Evolutionary conservation across 2,797 vertebrate species (phyloP).

Genomic region (Potorous gilbertii): DNA sequence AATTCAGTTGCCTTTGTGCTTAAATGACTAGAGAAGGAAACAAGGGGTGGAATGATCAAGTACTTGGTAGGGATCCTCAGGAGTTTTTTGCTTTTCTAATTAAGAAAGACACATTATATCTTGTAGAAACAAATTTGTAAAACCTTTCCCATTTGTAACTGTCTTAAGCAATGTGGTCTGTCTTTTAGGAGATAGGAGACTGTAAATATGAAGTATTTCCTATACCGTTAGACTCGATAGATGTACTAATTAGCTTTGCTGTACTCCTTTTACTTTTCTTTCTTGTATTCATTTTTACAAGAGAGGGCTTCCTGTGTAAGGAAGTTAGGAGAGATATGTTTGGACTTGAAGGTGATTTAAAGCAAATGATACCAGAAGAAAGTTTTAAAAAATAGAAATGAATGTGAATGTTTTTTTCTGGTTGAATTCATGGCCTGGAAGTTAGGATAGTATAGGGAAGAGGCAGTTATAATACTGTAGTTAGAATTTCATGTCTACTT

Average conservation of each 20-base stretch:
- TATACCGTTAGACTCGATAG: not conserved
- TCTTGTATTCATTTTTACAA: not conserved
- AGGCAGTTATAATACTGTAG: not conserved
- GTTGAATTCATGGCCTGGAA: not conserved
- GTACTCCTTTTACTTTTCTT: not conserved
- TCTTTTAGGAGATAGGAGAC: not conserved
- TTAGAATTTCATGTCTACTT: not conserved
- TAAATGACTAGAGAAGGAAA: not conserved
- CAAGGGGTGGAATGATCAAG: not conserved
- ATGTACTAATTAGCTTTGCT: not conserved
- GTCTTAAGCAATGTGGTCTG: not conserved
- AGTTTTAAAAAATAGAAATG: not conserved
- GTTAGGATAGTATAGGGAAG: not conserved
- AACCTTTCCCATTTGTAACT: not conserved
- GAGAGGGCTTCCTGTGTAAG: not conserved
- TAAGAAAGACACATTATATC: not conserved
- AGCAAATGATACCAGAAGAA: not conserved
- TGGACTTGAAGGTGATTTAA: not conserved
- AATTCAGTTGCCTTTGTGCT: not conserved
- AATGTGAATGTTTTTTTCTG: not conserved
- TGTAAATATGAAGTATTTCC: not conserved
- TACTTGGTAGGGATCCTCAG: not conserved
- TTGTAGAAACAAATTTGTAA: not conserved
- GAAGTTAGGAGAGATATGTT: not conserved
- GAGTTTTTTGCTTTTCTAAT: not conserved